phyloP scores from a whole-genome alignment of 2,797 vertebrate species.

The Cryptoblepharus egeriae region DNA sequence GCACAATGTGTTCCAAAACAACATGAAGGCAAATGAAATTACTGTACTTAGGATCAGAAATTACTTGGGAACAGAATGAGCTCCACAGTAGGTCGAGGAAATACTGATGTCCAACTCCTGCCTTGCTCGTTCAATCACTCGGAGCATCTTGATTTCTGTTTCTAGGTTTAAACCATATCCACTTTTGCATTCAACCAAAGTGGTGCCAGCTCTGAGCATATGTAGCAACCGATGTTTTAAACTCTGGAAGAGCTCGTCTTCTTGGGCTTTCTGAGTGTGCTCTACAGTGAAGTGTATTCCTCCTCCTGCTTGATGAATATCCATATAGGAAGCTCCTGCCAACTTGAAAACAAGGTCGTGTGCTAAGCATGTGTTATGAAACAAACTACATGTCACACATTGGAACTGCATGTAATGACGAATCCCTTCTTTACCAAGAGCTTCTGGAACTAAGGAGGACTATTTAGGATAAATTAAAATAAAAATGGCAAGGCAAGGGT shows the following conservation, averaged over 20 bases:
- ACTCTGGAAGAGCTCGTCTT: slow-evolving; percentile 79
- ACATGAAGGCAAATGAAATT: slow-evolving; percentile 4
- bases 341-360: slow-evolving; percentile 76
- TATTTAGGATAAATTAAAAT: too few species aligned
- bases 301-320: slow-evolving; percentile 92
- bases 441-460: too few species aligned
- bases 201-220: slow-evolving; percentile 89
- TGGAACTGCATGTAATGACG: not conserved
- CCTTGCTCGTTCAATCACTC: slow-evolving; percentile 85
- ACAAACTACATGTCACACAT: not conserved
- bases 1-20: not conserved
- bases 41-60: slow-evolving; percentile 91
- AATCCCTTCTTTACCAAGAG: not conserved
- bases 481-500: not conserved
- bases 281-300: slow-evolving; percentile 95
- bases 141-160: slow-evolving; percentile 92
- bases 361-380: not conserved
- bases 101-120: slow-evolving; percentile 81
- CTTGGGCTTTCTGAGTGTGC: slow-evolving; percentile 80
- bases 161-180: slow-evolving; percentile 91
- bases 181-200: slow-evolving; percentile 95
- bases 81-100: slow-evolving; percentile 94
- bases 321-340: slow-evolving; percentile 95
- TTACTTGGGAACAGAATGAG: slow-evolving; percentile 93
- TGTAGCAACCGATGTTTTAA: slow-evolving; percentile 80